Evolutionary conservation across 1,140 invertebrate species (phyloP).

Genomic region (Mycetomoellerius zeteki): DNA sequence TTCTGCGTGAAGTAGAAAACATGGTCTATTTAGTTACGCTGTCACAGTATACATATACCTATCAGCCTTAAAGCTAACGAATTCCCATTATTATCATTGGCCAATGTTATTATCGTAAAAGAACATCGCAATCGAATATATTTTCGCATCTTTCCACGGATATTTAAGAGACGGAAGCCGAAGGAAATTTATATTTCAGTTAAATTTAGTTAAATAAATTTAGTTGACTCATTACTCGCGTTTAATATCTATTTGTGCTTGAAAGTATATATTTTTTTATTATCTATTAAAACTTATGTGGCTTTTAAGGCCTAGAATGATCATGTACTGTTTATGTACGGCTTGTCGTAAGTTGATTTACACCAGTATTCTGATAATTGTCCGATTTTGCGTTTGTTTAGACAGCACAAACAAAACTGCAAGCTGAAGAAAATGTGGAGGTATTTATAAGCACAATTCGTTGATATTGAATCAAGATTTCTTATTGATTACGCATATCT

Average conservation of each 20-base stretch:
- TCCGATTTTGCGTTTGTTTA: not conserved
- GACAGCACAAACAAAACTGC: not conserved
- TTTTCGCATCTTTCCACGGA: not conserved
- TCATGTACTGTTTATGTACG: not conserved
- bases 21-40: not conserved
- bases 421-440: not conserved
- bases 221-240: not conserved
- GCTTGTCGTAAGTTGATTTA: not conserved
- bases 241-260: not conserved
- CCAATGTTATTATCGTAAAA: not conserved
- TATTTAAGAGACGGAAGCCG: not conserved
- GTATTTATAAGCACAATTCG: constrained; percentile 1
- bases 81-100: not conserved
- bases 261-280: not conserved
- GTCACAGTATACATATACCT: too few species aligned
- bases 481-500: not conserved
- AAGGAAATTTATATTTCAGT: not conserved
- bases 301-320: not conserved
- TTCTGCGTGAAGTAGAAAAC: not conserved
- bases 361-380: not conserved
- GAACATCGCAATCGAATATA: not conserved
- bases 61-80: not conserved
- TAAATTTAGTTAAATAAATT: not conserved
- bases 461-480: not conserved
- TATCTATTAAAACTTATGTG: not conserved